Evolutionary conservation across 2,113 vertebrate genomes (phyloP).

Genomic region (Cacatua alba): DNA sequence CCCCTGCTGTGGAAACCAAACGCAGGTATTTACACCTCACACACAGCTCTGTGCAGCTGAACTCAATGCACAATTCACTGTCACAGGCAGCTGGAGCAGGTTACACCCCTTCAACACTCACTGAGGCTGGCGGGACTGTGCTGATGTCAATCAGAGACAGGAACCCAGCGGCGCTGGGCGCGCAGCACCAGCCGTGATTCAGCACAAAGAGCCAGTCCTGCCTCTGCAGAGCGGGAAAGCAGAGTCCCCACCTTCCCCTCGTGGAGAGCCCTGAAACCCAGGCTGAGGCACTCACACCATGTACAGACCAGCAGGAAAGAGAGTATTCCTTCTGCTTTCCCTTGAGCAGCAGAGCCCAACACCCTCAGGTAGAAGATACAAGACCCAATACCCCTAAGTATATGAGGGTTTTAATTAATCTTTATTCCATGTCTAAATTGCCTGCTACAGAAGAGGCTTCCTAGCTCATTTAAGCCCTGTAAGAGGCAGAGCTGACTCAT

Average conservation of each 20-base stretch:
- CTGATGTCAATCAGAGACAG: not conserved
- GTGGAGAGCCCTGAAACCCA: not conserved
- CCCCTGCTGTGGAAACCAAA: not conserved
- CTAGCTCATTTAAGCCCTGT: not conserved
- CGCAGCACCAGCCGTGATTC: not conserved
- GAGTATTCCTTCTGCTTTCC: not conserved
- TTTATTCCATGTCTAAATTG: not conserved
- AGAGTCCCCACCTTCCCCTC: not conserved
- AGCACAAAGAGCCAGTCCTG: not conserved
- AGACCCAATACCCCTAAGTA: not conserved
- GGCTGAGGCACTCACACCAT: not conserved
- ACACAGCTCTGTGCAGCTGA: not conserved
- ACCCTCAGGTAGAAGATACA: not conserved
- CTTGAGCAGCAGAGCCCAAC: not conserved
- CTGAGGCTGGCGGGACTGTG: not conserved
- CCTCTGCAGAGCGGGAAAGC: not conserved
- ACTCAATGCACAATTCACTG: rapidly evolving
- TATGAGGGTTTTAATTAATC: not conserved
- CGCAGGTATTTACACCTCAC: rapidly evolving
- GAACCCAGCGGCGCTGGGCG: not conserved
- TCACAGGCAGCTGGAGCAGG: rapidly evolving
- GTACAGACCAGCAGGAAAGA: not conserved
- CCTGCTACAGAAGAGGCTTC: not conserved
- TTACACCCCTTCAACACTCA: rapidly evolving
- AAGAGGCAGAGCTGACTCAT: not conserved